phyloP scores from a whole-genome alignment of 1,140 invertebrate genomes.

The Dendrolimus kikuchii region DNA sequence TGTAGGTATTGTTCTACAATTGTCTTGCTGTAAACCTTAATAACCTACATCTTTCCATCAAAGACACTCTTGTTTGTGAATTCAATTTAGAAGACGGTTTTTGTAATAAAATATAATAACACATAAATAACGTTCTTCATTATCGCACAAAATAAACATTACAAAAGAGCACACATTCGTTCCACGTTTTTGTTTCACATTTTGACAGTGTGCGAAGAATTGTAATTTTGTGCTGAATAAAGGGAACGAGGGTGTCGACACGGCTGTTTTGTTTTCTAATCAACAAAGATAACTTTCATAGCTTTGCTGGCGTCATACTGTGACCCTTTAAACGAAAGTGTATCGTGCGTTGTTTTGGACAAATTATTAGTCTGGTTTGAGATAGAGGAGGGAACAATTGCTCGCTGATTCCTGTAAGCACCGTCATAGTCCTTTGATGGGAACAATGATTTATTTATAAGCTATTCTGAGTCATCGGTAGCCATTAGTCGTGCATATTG shows the following conservation, averaged over 20 bases:
- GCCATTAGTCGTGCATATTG: slow-evolving; percentile 51
- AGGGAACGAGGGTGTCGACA: slow-evolving; percentile 63
- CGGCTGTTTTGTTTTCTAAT: slow-evolving; percentile 57
- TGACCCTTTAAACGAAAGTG: slow-evolving; percentile 46
- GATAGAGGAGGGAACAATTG: slow-evolving; percentile 54
- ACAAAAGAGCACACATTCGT: slow-evolving; percentile 47
- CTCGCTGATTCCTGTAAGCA: slow-evolving; percentile 55
- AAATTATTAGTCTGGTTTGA: slow-evolving; percentile 70
- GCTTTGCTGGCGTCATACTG: slow-evolving; percentile 59
- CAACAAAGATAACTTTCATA: slow-evolving; percentile 38
- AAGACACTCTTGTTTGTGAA: background rate
- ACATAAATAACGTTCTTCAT: slow-evolving; percentile 57
- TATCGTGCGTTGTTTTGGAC: slow-evolving; percentile 52
- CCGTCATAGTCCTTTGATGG: slow-evolving; percentile 22
- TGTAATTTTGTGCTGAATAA: slow-evolving; percentile 55
- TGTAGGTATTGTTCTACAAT: no score
- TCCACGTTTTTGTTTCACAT: slow-evolving; percentile 55
- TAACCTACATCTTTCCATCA: no score
- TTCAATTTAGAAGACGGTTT: background rate
- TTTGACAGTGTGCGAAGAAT: slow-evolving; percentile 36
- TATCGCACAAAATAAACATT: slow-evolving; percentile 34
- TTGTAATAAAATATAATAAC: slow-evolving; percentile 32
- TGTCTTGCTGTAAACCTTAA: no score
- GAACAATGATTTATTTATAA: slow-evolving; percentile 63
- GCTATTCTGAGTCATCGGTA: slow-evolving; percentile 55